Percentiles rank a stretch among this genome's conserved stretches.
phyloP scores from a whole-genome alignment of 1,140 invertebrate species.

The Drosophila prosaltans region DNA sequence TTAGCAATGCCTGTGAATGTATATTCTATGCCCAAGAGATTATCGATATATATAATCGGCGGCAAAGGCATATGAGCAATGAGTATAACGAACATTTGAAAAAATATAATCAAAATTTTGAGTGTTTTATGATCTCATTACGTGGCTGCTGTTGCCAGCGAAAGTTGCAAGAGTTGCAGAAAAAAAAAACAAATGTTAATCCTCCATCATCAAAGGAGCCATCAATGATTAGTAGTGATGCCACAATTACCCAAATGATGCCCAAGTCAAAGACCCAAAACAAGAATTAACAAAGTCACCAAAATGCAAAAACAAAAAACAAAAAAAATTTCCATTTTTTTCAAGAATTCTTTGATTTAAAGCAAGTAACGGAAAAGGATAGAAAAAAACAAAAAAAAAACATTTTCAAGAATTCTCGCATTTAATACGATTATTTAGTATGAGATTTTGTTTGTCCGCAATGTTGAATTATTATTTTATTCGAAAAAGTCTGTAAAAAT shows the following conservation, averaged over 20 bases:
- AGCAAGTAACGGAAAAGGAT: too few relatives aligned
- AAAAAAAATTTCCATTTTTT: neutral
- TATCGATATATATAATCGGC: conserved; percentile 39
- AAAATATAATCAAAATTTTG: conserved; percentile 47
- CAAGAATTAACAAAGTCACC: neutral
- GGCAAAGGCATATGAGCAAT: neutral
- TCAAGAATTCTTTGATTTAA: neutral
- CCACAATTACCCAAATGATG: neutral
- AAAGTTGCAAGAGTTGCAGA: conserved; percentile 44
- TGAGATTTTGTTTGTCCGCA: neutral
- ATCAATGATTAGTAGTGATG: conserved; percentile 5
- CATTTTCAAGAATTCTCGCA: neutral
- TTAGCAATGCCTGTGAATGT: conserved; percentile 64
- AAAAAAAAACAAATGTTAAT: neutral
- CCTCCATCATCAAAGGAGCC: neutral
- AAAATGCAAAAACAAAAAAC: neutral
- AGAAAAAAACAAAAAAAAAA: too few relatives aligned
- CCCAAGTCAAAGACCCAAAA: too few relatives aligned
- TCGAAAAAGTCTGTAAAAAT: neutral
- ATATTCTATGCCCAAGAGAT: conserved; percentile 56
- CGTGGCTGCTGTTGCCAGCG: conserved; percentile 53
- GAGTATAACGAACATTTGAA: conserved; percentile 24
- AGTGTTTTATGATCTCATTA: conserved; percentile 53
- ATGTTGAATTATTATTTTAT: neutral
- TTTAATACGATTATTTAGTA: neutral